phyloP scores from a whole-genome alignment of 2,113 vertebrate genomes.

The Micromys minutus region DNA sequence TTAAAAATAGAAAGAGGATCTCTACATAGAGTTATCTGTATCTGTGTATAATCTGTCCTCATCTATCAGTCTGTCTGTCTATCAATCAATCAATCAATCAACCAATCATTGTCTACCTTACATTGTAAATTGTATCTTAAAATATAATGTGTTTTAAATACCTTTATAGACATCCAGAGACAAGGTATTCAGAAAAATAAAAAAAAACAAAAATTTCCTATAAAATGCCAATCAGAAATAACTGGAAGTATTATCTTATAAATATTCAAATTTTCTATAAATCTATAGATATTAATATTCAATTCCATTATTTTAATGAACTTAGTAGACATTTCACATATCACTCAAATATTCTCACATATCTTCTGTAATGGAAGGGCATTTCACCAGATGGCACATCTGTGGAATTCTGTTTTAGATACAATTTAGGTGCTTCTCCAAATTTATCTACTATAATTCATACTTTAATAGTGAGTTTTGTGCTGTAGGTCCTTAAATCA shows the following conservation, averaged over 20 bases:
- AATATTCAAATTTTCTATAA: not conserved
- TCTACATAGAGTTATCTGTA: not conserved
- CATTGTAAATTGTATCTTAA: not conserved
- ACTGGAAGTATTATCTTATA: not conserved
- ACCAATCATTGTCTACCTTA: not conserved
- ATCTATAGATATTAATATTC: not conserved
- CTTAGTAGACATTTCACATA: not conserved
- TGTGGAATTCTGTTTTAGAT: not conserved
- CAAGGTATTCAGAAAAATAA: conserved; percentile 25
- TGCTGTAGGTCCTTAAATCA: not conserved
- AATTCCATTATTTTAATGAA: not conserved
- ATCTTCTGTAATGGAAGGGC: not conserved
- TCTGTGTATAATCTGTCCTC: not conserved
- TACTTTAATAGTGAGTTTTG: not conserved
- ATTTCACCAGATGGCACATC: not conserved
- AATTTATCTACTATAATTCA: not conserved
- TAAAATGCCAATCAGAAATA: not conserved
- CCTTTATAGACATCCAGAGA: not conserved
- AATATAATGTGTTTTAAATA: not conserved
- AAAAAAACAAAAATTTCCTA: not conserved
- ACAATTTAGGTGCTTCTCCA: not conserved
- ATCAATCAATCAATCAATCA: too few relatives aligned
- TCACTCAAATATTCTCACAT: conserved; percentile 37
- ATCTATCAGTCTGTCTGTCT: too few relatives aligned
- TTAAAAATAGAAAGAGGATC: conserved; percentile 11